phyloP scores from a whole-genome alignment of 2,888 invertebrate genomes.

The Agonopterix heracliana region DNA sequence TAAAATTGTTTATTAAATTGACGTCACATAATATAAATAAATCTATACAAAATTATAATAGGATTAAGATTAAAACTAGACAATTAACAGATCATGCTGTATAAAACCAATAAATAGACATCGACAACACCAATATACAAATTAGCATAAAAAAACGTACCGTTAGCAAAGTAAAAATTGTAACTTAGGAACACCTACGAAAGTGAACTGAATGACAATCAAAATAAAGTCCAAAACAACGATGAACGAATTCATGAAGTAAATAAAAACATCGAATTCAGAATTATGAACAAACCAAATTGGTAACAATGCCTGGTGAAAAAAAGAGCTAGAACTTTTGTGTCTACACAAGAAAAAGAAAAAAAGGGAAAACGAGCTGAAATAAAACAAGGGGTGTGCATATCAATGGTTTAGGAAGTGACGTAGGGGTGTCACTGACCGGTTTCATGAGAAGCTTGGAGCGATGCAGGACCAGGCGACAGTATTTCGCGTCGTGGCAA shows the following conservation, averaged over 20 bases:
- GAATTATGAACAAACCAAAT: neutral
- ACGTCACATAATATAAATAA: slow-evolving; percentile 4
- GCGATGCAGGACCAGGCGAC: slow-evolving; percentile 97
- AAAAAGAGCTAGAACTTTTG: slow-evolving; percentile 7
- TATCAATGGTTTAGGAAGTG: slow-evolving; percentile 37
- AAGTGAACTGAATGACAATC: slow-evolving; percentile 1
- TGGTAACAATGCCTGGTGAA: neutral
- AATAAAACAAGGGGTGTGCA: slow-evolving; percentile 32
- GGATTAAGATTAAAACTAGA: slow-evolving; percentile 4
- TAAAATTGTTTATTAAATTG: neutral
- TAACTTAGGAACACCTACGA: slow-evolving; percentile 1
- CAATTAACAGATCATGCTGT: slow-evolving; percentile 15
- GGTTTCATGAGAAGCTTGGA: slow-evolving; percentile 97
- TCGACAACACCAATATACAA: slow-evolving; percentile 2
- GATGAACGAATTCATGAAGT: neutral
- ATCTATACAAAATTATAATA: neutral
- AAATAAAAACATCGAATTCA: slow-evolving; percentile 1
- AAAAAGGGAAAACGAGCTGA: slow-evolving; percentile 34
- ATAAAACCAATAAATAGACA: slow-evolving; percentile 5
- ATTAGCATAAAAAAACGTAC: neutral
- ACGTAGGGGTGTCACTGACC: slow-evolving; percentile 83
- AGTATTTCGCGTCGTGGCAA: slow-evolving; percentile 95
- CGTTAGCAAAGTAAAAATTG: neutral
- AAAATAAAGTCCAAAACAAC: slow-evolving; percentile 2
- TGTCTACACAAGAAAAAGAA: slow-evolving; percentile 6